Evolutionary conservation across 92 coral and sea anemone species (phyloP).

Genomic region (Virgularia gustaviana): DNA sequence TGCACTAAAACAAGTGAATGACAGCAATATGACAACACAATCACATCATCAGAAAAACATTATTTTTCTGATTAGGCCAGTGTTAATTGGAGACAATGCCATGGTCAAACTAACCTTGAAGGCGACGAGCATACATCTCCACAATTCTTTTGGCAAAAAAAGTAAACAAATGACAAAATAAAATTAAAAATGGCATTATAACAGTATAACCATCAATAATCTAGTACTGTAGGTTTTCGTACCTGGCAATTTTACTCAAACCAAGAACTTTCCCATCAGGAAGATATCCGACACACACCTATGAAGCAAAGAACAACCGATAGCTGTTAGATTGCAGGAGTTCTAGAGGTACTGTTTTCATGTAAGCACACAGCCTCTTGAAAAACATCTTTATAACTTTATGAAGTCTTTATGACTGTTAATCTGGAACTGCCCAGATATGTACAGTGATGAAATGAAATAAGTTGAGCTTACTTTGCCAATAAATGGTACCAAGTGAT

Average conservation of each 20-base stretch:
- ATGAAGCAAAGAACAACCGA: not conserved
- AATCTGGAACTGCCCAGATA: too few relatives aligned
- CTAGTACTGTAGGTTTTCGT: not conserved
- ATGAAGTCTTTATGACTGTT: too few relatives aligned
- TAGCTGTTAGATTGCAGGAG: not conserved
- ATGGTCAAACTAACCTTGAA: conserved; percentile 68
- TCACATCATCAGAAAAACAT: not conserved
- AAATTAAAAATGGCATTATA: not conserved
- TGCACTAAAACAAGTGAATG: conserved; percentile 82
- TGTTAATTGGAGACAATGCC: too few relatives aligned
- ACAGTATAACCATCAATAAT: not conserved
- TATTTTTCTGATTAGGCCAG: not conserved
- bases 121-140: conserved; percentile 90
- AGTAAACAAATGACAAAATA: not conserved
- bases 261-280: conserved; percentile 87
- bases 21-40: not conserved
- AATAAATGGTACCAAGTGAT: conserved; percentile 88
- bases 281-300: conserved; percentile 94
- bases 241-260: conserved; percentile 92
- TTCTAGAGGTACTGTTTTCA: too few relatives aligned
- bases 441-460: not conserved
- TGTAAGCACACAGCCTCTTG: not conserved
- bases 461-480: conserved; percentile 63
- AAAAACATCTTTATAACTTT: too few relatives aligned
- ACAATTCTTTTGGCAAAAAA: conserved; percentile 65